Conservation (phyloP, 2,113 vertebrate species). For the Anoura caudifer region DNA sequence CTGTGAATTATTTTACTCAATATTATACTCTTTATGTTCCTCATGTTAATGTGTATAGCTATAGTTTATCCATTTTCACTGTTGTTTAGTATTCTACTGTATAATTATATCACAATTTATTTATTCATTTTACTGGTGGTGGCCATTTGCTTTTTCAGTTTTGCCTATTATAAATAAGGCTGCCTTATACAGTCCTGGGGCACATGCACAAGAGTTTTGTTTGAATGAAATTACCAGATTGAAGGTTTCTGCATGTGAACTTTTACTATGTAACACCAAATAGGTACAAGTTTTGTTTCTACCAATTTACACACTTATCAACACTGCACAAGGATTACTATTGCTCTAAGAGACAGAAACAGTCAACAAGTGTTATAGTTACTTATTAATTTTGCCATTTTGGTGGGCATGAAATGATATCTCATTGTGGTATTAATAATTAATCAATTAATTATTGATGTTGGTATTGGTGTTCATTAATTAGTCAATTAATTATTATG, state of each 20-base stretch:
- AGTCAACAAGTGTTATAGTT: neutral
- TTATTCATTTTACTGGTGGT: neutral
- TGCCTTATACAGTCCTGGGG: neutral
- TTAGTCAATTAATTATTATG: neutral
- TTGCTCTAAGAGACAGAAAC: neutral
- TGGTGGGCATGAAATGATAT: neutral
- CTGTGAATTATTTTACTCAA: neutral
- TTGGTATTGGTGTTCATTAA: too few species aligned
- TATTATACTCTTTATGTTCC: neutral
- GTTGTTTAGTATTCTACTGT: neutral
- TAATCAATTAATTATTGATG: neutral
- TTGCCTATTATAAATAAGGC: conserved; percentile 9
- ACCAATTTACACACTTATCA: neutral
- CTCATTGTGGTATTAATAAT: neutral
- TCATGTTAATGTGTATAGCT: neutral
- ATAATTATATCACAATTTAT: neutral
- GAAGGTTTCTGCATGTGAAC: neutral
- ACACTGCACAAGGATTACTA: neutral
- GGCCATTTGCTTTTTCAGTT: neutral
- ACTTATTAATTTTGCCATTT: neutral
- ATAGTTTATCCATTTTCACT: neutral
- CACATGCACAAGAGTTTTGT: neutral
- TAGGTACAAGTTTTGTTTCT: neutral
- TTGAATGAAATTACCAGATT: neutral
- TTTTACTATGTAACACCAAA: neutral